Conservation (phyloP, 2,797 vertebrate genomes). For the Sarcoramphus papa region DNA sequence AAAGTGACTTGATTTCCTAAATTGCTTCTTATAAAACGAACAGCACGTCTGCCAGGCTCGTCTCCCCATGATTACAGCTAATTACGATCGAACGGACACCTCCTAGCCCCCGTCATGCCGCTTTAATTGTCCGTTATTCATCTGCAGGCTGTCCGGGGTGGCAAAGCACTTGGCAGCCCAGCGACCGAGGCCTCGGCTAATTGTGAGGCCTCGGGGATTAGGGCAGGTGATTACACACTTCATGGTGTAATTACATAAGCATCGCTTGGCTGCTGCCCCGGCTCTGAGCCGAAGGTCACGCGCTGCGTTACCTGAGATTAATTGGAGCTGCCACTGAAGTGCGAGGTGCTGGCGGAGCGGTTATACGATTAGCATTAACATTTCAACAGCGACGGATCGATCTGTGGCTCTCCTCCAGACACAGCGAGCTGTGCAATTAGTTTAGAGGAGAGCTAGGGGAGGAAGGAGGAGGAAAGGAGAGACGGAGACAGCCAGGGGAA, state of each 20-base stretch:
- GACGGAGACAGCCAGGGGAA: neutral
- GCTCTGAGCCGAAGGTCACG: conserved; percentile 87
- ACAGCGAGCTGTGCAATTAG: conserved; percentile 70
- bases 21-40: conserved; percentile 84
- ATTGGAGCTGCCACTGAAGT: conserved; percentile 94
- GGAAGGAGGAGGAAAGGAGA: neutral
- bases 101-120: conserved; percentile 88
- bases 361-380: conserved; percentile 97
- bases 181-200: conserved; percentile 86
- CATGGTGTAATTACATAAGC: conserved; percentile 98
- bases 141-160: conserved; percentile 81
- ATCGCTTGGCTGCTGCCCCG: conserved; percentile 87
- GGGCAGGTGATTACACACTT: conserved; percentile 98
- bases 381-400: conserved; percentile 89
- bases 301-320: conserved; percentile 90
- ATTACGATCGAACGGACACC: conserved; percentile 92
- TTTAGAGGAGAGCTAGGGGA: conserved; percentile 78
- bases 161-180: conserved; percentile 80
- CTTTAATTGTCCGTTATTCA: conserved; percentile 97
- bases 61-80: conserved; percentile 93
- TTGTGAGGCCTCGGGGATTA: conserved; percentile 94
- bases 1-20: conserved; percentile 81
- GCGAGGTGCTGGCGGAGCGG: conserved; percentile 87
- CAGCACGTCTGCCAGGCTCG: conserved; percentile 77
- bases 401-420: conserved; percentile 77